Base-by-base conservation (phyloP, 2,888 invertebrate genomes). In the Drosophila quinaria region DNA sequence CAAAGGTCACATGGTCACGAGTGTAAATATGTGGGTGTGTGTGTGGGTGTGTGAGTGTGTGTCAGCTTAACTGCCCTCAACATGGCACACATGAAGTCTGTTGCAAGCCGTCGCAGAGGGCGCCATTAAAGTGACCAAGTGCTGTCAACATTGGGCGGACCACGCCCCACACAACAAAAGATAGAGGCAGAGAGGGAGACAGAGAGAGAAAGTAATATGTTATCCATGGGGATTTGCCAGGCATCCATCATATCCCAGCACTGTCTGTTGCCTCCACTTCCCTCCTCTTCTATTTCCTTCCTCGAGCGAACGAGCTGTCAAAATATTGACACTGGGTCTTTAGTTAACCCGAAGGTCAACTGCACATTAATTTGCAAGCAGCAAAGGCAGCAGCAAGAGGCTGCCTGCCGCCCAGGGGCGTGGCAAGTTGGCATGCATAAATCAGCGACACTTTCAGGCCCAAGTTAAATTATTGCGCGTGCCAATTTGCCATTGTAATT, bases 311-410 rank as follows among this genome's bases (percentile, higher is more conserved):
- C 39, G 19, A 50, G 67, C 80, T 88, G 88, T 86, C 86, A 86
- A 84, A 86, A 84, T 86, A 88, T 86, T 86, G 86, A 88, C 88
- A 88, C 64, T 66, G 37, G 65, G 60, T 76, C 81, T 77, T 86
- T 83, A 75, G 81, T 83, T 80, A 80, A 80, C 66, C 50, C 74
- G 67, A 87, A 84, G 87, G 84, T 85, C 87, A 76, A 85, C 70
- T 84, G 83, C 80, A 87, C 77, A 83, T 83, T 87, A 83, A 79
- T 64, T 64, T 83, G 87, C 87, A 87, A 62, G 46, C 63, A 11
- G n/a, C 3, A 3, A 6, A 87, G 60, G 46, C 63, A 13, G n/a
- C 3, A 4, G 11, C 29, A 17, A 19, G 15, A 17, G 17, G 29
- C 19, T 19, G 46, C 8, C 29, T 5, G 29, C 19, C n/a, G 46